phyloP scores from a whole-genome alignment of 2,113 vertebrate genomes.

The Strix uralensis region DNA sequence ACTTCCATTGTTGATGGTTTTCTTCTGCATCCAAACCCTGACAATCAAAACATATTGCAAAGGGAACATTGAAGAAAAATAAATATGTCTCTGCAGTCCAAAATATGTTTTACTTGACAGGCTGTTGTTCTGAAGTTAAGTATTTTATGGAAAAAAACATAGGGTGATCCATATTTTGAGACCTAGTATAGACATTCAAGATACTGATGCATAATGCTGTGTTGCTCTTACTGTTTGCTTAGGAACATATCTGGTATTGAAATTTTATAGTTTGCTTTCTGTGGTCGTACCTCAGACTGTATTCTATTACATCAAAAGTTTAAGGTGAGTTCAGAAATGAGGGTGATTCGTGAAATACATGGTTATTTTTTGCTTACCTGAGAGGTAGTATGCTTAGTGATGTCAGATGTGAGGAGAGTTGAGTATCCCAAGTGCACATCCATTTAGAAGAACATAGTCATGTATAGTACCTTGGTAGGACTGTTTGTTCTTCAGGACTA shows the following conservation, averaged over 20 bases:
- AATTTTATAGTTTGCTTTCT: background rate
- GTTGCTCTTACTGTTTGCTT: background rate
- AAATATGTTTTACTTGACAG: background rate
- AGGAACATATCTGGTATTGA: background rate
- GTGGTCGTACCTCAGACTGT: background rate
- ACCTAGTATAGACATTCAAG: background rate
- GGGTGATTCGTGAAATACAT: background rate
- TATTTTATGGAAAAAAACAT: background rate
- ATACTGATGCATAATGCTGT: background rate
- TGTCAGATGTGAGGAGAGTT: background rate
- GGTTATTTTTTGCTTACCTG: background rate
- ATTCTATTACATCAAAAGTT: background rate
- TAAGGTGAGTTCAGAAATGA: background rate
- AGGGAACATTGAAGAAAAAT: background rate
- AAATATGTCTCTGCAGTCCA: background rate
- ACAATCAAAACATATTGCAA: background rate
- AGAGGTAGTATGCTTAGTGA: background rate
- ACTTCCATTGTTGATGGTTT: slow-evolving; percentile 55
- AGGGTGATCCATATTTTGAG: background rate
- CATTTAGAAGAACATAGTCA: background rate
- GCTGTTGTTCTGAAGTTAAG: background rate
- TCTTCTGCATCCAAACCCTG: slow-evolving; percentile 29
- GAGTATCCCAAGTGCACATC: background rate
- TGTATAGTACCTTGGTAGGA: background rate
- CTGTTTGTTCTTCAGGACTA: background rate